These are phyloP conservation scores for Balanococcus diminutus DNA, from an alignment of 2,888 invertebrate genomes.

Conservation along the genomic window DNA sequence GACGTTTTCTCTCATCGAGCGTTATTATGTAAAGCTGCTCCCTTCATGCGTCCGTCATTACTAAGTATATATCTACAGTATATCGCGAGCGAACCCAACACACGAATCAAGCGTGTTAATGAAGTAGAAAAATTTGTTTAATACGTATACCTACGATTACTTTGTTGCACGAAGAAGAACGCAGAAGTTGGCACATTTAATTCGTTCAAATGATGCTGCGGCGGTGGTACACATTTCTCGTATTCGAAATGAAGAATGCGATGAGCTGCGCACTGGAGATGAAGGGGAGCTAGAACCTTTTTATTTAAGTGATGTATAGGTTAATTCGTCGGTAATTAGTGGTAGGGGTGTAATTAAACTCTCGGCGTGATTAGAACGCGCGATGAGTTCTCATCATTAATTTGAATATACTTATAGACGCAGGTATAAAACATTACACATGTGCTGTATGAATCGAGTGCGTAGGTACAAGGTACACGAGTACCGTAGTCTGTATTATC, in stretches of 20 bases:
- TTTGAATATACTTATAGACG: neutral
- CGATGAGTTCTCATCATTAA: constrained; percentile 39
- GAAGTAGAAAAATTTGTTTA: constrained; percentile 29
- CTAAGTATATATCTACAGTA: too few relatives aligned
- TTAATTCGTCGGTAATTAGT: neutral
- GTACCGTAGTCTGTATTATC: neutral
- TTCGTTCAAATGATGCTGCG: neutral
- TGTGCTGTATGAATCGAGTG: neutral
- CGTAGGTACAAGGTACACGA: too few relatives aligned
- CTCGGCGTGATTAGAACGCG: constrained; percentile 13
- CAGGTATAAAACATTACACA: too few relatives aligned
- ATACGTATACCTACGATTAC: neutral
- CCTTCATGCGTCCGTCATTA: neutral
- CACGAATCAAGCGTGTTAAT: constrained; percentile 4
- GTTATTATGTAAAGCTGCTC: constrained; percentile 18
- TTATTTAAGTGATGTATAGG: neutral
- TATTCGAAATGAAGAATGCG: neutral
- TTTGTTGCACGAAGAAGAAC: neutral
- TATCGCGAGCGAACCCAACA: neutral
- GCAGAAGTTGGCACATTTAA: neutral
- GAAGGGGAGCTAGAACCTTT: neutral
- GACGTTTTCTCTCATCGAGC: constrained; percentile 32
- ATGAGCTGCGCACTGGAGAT: neutral
- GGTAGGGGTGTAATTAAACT: neutral
- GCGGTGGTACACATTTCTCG: neutral